Evolutionary conservation across 1,140 invertebrate species (phyloP).

Genomic region (Megathymus violae): DNA sequence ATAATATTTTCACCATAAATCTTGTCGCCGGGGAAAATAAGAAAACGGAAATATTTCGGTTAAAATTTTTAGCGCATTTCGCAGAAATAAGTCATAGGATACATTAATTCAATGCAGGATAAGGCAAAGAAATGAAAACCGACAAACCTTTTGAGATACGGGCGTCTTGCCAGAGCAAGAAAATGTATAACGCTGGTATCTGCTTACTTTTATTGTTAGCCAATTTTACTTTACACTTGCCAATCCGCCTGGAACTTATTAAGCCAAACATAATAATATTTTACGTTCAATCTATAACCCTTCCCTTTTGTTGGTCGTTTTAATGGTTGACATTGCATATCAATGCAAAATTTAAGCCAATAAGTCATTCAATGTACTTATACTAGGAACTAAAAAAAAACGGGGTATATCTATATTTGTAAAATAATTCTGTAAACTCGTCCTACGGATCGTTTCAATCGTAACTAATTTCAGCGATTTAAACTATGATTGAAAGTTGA

Average conservation of each 20-base stretch:
- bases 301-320: not conserved
- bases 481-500: too few species aligned
- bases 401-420: too few species aligned
- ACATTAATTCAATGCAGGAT: constrained; percentile 34
- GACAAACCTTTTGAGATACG: constrained; percentile 35
- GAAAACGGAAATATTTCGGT: constrained; percentile 31
- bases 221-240: constrained; percentile 20
- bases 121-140: constrained; percentile 32
- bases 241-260: constrained; percentile 8
- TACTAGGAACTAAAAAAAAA: too few species aligned
- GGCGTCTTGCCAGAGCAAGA: constrained; percentile 26
- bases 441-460: too few species aligned
- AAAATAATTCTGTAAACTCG: too few species aligned
- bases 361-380: too few species aligned
- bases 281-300: not conserved
- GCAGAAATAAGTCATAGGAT: constrained; percentile 35
- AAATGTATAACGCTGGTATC: constrained; percentile 2
- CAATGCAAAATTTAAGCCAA: too few species aligned
- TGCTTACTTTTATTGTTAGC: constrained; percentile 30
- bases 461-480: too few species aligned
- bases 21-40: constrained; percentile 21
- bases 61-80: constrained; percentile 31
- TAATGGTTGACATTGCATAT: not conserved
- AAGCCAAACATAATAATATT: not conserved
- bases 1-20: constrained; percentile 34